Base-by-base conservation (phyloP, 92 coral and sea anemone genomes). In the Phenganax subtilis region DNA sequence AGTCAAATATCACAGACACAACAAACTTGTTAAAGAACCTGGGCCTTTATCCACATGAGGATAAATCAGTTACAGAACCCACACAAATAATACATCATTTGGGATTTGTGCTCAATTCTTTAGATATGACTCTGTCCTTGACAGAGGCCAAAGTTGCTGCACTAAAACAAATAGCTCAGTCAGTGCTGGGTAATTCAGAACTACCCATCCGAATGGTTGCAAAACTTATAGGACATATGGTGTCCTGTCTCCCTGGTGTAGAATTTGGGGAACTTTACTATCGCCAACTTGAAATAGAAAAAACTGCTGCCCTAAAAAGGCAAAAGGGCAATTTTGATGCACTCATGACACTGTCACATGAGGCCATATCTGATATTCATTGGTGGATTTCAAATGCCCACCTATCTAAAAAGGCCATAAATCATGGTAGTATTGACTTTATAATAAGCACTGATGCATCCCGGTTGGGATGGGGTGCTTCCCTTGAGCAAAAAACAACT, bases 381-480 rank as follows among this genome's bases (percentile, higher is more conserved):
- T 85, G 86, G 88, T 85, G 86, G 88, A 73, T 85, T 69, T 56
- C 28, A 0, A 55, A 85, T 78, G 72, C 79, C 62, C 61, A 54
- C 51, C 11, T 66, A 59, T 84, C 84, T 9, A 63, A 54, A 31
- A 84, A 74, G 85, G 57, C 76, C 54, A 87, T 81, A 17, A 28
- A 80, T 55, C 79, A 85, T 63, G 86, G 86, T 29, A 75, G 78
- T 30, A 56, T 59, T 28, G 54, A 55, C 20, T 31, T 52, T 14
- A 57, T 72, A 78, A 16, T 85, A 29, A 63, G 57, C 17, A 83
- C 87, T 59, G 84, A 88, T 71, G 82, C 91, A 82, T 88, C 88
- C 29, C 53, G n/a, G 25, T 72, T 70, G 58, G 84, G 88, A 69
- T 81, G 86, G 88, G 90, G 89, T 53, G 86, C 86, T 59, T 71